Evolutionary conservation across 2,888 invertebrate species (phyloP).

Genomic region (Drosophila anceps): DNA sequence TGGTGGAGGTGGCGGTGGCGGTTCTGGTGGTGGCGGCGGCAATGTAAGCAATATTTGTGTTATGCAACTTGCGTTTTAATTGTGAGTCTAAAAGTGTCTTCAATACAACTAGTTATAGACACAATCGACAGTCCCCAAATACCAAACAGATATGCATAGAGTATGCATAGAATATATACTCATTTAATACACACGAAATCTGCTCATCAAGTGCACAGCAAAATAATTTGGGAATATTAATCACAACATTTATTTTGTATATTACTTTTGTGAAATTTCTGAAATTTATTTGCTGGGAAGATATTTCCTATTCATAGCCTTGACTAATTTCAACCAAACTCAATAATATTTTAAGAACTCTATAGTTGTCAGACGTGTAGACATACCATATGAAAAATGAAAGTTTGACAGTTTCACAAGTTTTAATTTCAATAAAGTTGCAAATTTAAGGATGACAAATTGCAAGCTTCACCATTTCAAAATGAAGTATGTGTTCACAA

Average conservation of each 20-base stretch:
- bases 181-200: background rate
- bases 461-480: too few species aligned
- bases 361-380: too few species aligned
- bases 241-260: background rate
- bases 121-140: background rate
- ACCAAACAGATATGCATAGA: background rate
- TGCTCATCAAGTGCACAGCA: background rate
- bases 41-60: slow-evolving; percentile 84
- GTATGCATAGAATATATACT: background rate
- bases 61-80: slow-evolving; percentile 78
- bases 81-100: slow-evolving; percentile 58
- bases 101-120: slow-evolving; percentile 2
- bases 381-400: too few species aligned
- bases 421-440: too few species aligned
- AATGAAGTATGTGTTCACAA: too few species aligned
- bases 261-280: background rate
- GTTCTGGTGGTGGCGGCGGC: slow-evolving; percentile 61
- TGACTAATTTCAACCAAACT: too few species aligned
- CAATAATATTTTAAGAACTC: too few species aligned
- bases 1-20: slow-evolving; percentile 59
- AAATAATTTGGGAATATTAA: background rate
- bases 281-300: background rate
- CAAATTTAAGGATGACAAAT: too few species aligned
- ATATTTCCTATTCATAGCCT: too few species aligned
- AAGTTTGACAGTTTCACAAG: too few species aligned